Base-by-base conservation (phyloP, 2,113 vertebrate species). In the Pseudorhombus dupliciocellatus region DNA sequence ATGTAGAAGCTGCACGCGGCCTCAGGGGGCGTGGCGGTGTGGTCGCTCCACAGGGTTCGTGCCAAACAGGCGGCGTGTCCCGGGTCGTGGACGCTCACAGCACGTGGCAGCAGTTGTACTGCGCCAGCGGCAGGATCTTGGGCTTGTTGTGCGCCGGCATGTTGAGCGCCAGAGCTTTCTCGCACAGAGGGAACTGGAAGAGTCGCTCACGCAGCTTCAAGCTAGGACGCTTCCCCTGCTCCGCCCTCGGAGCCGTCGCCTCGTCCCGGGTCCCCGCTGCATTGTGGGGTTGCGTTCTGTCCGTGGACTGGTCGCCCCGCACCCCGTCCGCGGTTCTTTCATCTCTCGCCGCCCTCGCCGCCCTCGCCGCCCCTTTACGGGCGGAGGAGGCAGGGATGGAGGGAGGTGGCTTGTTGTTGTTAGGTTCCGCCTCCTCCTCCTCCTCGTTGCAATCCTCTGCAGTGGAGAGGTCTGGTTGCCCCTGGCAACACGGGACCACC, bases 51-150 rank as follows among this genome's bases (percentile, higher is more conserved):
- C 60, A 18, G 69, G 61, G 42, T 55, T 37, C 34, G 34, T 12
- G 58, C 54, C 42, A 16, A 70, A 16, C 68, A 75, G 80, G 31
- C 24, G 4, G 37, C 8, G 0, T 15, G 60, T 72, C 62, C 58
- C 53, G 2, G 53, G 25, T 12, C 2, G 1, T 8, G 54, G 0
- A 22, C 26, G 4, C 57, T 84, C 88, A 96, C 15, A 96, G 93
- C 75, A 96, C 95, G 0, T 94, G 95, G 89, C 96, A 96, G 84
- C 96, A 96, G 93, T 96, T 96, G 87, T 96, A 96, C 91, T 96
- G 96, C 14, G 94, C 93, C 77, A 96, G 87, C 0, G 96, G 95
- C 20, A 96, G 89, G 37, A 96, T 94, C 76, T 93, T 94, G 78
- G 95, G 93, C 83, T 95, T 95, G 84, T 95, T 92, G 79, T 92